phyloP scores from a whole-genome alignment of 2,113 vertebrate genomes.

The Leptocoma aspasia region DNA sequence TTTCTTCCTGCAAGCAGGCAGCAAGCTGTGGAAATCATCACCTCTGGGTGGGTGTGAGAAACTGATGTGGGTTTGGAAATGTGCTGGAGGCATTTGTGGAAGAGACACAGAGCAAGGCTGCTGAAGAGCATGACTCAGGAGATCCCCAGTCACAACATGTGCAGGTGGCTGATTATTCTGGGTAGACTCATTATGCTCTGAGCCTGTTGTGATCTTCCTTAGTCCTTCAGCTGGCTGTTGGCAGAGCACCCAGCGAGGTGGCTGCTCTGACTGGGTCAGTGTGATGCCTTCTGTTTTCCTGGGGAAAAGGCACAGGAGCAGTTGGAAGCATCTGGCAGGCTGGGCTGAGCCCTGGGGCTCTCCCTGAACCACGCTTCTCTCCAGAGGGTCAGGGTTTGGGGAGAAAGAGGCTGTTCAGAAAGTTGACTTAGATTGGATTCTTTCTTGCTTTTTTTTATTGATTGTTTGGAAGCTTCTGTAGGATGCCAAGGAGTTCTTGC shows the following conservation, averaged over 20 bases:
- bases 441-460: background rate
- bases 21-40: constrained; percentile 13
- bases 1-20: background rate
- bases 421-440: background rate
- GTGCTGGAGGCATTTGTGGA: constrained; percentile 12
- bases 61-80: constrained; percentile 1
- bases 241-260: background rate
- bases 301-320: background rate
- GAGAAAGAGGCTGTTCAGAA: background rate
- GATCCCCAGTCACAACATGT: background rate
- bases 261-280: rapidly evolving
- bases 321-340: background rate
- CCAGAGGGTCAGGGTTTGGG: rapidly evolving
- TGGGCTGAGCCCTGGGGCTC: background rate
- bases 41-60: constrained; percentile 20
- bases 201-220: background rate
- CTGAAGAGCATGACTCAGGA: background rate
- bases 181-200: background rate
- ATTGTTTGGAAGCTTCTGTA: background rate
- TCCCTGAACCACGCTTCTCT: background rate
- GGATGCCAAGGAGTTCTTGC: background rate
- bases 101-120: background rate
- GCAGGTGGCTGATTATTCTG: background rate
- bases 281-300: background rate
- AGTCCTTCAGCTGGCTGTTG: background rate